These are phyloP conservation scores for Centruroides sculpturatus DNA, from an alignment of 1,140 invertebrate species.

Conservation along the genomic window DNA sequence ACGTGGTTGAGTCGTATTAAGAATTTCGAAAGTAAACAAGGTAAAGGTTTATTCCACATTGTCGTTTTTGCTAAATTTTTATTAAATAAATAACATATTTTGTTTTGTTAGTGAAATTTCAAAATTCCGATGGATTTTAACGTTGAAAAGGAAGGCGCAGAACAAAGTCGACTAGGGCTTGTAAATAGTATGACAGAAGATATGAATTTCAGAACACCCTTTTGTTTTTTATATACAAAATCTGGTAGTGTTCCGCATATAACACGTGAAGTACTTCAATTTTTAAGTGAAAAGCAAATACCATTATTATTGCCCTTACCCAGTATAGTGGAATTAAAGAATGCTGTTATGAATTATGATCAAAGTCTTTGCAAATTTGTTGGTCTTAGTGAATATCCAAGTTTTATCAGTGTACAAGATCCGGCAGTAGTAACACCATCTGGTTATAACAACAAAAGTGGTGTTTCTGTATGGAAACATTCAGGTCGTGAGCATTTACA, in stretches of 20 bases:
- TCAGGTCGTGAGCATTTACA: slow-evolving; percentile 49
- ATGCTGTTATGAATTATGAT: slow-evolving; percentile 4
- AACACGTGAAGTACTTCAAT: slow-evolving; percentile 11
- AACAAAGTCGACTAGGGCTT: no score
- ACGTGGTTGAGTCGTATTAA: no score
- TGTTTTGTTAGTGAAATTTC: no score
- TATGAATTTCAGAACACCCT: slow-evolving; percentile 12
- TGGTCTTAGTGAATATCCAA: slow-evolving; percentile 12
- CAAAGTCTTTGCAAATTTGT: slow-evolving; percentile 12
- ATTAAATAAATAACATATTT: no score
- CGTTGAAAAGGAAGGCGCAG: no score
- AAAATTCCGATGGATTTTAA: no score
- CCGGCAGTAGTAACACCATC: slow-evolving; percentile 39
- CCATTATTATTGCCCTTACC: slow-evolving; percentile 15
- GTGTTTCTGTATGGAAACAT: slow-evolving; percentile 53
- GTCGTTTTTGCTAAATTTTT: no score
- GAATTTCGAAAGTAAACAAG: no score
- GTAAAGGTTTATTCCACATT: no score
- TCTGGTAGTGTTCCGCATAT: slow-evolving; percentile 17
- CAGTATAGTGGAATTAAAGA: slow-evolving; percentile 8
- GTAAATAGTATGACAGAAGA: no score
- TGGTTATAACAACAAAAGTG: slow-evolving; percentile 49
- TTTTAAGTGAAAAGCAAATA: background rate
- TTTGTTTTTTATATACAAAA: slow-evolving; percentile 14
- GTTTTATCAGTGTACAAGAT: slow-evolving; percentile 43